Evolutionary conservation across 2,797 vertebrate genomes (phyloP).

Genomic region (Orestias chungarensis): DNA sequence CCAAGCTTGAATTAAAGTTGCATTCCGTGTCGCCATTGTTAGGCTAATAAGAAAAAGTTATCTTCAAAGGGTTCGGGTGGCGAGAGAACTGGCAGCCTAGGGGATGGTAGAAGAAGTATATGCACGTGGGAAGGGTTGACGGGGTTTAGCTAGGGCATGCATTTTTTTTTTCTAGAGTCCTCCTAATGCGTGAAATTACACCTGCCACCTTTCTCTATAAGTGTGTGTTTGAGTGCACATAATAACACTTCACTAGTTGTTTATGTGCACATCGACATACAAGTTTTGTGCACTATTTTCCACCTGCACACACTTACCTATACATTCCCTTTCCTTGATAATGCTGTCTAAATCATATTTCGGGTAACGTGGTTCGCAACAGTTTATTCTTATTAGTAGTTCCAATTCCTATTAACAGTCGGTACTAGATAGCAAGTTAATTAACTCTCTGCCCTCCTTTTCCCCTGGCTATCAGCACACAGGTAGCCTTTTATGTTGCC

Average conservation of each 20-base stretch:
- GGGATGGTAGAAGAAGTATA: slow-evolving; percentile 50
- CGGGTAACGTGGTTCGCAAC: slow-evolving; percentile 34
- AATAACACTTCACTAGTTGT: slow-evolving; percentile 34
- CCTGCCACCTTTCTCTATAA: slow-evolving; percentile 76
- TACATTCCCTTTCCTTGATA: slow-evolving; percentile 16
- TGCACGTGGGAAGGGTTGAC: slow-evolving; percentile 23
- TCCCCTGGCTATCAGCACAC: slow-evolving; percentile 75
- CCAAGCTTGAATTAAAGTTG: slow-evolving; percentile 78
- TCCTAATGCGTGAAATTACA: slow-evolving; percentile 87
- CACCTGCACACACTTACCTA: slow-evolving; percentile 8
- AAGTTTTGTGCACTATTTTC: slow-evolving; percentile 27
- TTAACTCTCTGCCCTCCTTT: slow-evolving; percentile 73
- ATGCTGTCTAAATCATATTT: slow-evolving; percentile 43
- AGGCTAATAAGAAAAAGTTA: slow-evolving; percentile 85
- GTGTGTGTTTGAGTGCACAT: slow-evolving; percentile 33
- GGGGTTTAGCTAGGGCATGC: slow-evolving; percentile 47
- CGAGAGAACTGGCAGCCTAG: slow-evolving; percentile 58
- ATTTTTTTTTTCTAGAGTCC: slow-evolving; percentile 50
- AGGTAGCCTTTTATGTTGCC: slow-evolving; percentile 80
- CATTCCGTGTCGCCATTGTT: slow-evolving; percentile 80
- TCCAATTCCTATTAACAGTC: slow-evolving; percentile 71
- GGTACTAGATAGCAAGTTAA: slow-evolving; percentile 73
- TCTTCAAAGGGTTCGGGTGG: slow-evolving; percentile 82
- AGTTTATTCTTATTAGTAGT: slow-evolving; percentile 66
- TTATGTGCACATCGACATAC: slow-evolving; percentile 32